Evolutionary conservation across 2,888 invertebrate species (phyloP), one percentile per base, ranked within the genome.

Genomic region (Ichneumoninae sp.): DNA sequence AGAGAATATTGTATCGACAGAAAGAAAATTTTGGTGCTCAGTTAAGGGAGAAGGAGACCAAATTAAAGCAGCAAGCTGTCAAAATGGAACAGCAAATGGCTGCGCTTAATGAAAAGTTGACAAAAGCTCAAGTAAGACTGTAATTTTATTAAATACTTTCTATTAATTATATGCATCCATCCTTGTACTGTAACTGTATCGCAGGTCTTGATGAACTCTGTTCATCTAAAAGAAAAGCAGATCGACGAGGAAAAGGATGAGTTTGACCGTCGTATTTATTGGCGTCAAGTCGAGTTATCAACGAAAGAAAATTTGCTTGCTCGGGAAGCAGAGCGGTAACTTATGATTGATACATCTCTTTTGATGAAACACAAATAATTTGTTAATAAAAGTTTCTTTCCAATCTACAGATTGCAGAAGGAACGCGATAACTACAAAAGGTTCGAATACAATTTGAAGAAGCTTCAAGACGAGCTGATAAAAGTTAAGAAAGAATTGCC

Each of bases 241-340:
- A 80, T 93, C 5, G 77, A 83, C 2, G 90, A 92, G 78, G 89
- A 88, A 60, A 90, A 85, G 26, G 85, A 89, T n/a, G 89, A 86
- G 30, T 88, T 90, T 8, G 88, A 90, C 44, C 89, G 89, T 66
- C 80, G 86, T 33, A 87, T 92, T 75, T 86, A 90, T 65, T 89
- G 89, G 22, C 92, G 90, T 74, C 91, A 92, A 86, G 85, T 90
- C 33, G 91, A 93, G 85, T 86, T 93, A 7, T 81, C 89, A 2
- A 78, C 89, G 22, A 93, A 90, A 83, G 92, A 93, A 81, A 92
- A 89, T 83, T 87, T 91, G 54, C 88, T 93, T 26, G 83, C 87
- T 1, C 90, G 89, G 80, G 92, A 93, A 88, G 88, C 90, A 50
- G 89, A 91, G 36, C 91, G 92, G 93, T 93, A 13, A 52, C 1